phyloP scores from a whole-genome alignment of 2,113 vertebrate species.

The Xenopus borealis region DNA sequence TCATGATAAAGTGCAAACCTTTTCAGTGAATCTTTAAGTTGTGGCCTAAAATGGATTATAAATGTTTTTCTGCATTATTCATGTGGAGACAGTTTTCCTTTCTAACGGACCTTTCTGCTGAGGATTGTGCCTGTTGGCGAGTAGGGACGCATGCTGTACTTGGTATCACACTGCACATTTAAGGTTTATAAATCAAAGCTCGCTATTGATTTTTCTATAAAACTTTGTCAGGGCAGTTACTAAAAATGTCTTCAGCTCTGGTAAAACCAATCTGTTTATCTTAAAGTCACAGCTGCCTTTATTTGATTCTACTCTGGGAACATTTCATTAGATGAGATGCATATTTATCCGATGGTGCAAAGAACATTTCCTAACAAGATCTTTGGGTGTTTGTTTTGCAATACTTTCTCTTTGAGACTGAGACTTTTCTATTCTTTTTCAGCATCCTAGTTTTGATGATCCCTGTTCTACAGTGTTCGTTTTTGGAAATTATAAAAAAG shows the following conservation, averaged over 20 bases:
- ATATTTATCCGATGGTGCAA: no score
- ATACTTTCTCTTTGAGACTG: no score
- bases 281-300: not conserved
- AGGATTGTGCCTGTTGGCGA: not conserved
- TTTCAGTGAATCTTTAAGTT: constrained; percentile 39
- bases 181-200: constrained; percentile 1
- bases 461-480: no score
- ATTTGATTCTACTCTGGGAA: not conserved
- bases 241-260: not conserved
- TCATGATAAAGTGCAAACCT: constrained; percentile 26
- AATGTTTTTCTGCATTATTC: constrained; percentile 24
- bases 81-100: constrained; percentile 8
- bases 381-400: no score
- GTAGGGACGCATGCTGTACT: not conserved
- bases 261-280: not conserved
- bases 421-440: no score
- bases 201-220: not conserved
- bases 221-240: not conserved
- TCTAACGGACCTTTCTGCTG: not conserved
- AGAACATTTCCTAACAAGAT: no score
- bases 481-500: no score
- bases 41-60: constrained; percentile 35
- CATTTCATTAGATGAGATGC: no score
- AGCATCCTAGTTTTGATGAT: no score
- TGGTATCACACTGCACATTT: not conserved